Evolutionary conservation across 2,888 invertebrate species (phyloP).

Genomic region (Cryptus viduatorius): DNA sequence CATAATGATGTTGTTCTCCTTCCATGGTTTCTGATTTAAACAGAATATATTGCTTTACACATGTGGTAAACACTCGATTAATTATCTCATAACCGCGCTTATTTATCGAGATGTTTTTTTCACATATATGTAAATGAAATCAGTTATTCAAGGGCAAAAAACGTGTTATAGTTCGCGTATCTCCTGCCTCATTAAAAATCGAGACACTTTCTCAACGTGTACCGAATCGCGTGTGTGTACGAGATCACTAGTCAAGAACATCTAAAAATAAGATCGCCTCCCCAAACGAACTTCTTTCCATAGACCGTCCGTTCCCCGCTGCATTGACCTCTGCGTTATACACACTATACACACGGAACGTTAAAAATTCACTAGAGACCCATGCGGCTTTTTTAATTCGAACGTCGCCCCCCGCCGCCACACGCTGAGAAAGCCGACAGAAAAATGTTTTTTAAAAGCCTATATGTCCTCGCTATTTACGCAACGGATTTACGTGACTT

Average conservation of each 20-base stretch:
- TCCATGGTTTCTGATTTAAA: constrained; percentile 76
- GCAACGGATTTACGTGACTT: constrained; percentile 29
- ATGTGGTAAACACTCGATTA: too few species aligned
- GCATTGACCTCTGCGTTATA: background rate
- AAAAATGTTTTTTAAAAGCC: background rate
- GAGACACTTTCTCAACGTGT: constrained; percentile 17
- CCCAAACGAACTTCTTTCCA: constrained; percentile 65
- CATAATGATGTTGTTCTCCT: constrained; percentile 79
- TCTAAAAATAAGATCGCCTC: constrained; percentile 70
- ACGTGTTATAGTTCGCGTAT: background rate
- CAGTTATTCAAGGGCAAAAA: constrained; percentile 52
- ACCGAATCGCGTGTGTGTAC: constrained; percentile 43
- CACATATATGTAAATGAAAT: constrained; percentile 36
- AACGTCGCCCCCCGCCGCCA: constrained; percentile 18
- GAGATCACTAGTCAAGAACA: constrained; percentile 52
- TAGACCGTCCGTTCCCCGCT: constrained; percentile 11
- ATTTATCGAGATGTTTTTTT: too few species aligned
- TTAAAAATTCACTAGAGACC: constrained; percentile 22
- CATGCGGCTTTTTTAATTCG: constrained; percentile 53
- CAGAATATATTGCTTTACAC: constrained; percentile 14
- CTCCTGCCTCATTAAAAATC: constrained; percentile 28
- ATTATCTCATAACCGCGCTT: background rate
- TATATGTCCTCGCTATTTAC: background rate
- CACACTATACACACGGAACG: background rate
- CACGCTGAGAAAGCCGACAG: constrained; percentile 39